Percentiles rank a stretch among this genome's conserved stretches.
These are phyloP conservation scores for Cheilosia urbana DNA, from an alignment of 2,888 invertebrate genomes.

Conservation along the genomic window DNA sequence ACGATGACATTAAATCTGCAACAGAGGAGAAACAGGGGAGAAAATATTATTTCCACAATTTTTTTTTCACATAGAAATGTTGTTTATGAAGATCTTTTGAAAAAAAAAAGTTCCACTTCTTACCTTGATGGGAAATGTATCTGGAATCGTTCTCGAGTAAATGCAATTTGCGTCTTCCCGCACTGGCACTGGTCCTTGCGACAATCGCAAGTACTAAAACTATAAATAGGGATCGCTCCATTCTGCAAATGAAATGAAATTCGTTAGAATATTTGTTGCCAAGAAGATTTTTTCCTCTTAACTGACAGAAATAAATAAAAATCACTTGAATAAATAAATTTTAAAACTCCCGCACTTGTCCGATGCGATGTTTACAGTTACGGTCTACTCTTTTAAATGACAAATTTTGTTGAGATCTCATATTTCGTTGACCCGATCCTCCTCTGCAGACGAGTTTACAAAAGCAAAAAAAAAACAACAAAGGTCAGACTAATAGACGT, in stretches of 20 bases:
- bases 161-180: conserved; percentile 40
- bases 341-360: conserved; percentile 29
- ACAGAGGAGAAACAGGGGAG: conserved; percentile 80
- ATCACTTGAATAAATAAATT: conserved; percentile 6
- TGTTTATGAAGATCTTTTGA: not conserved
- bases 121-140: conserved; percentile 83
- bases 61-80: not conserved
- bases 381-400: conserved; percentile 40
- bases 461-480: not conserved
- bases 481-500: conserved; percentile 12
- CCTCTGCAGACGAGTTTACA: not conserved
- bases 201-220: conserved; percentile 41
- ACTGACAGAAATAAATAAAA: conserved; percentile 9
- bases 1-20: conserved; percentile 88
- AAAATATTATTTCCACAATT: conserved; percentile 10
- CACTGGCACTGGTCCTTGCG: conserved; percentile 14
- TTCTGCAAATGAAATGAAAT: conserved; percentile 54
- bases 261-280: not conserved
- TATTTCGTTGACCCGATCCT: conserved; percentile 32
- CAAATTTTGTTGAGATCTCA: conserved; percentile 17
- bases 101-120: conserved; percentile 55
- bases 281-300: not conserved
- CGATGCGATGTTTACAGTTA: conserved; percentile 46
- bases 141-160: conserved; percentile 81
- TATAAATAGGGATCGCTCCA: conserved; percentile 42